Percentiles rank a stretch among this genome's conserved stretches.
Conservation (phyloP, 2,888 invertebrate genomes). For the Sesamia inferens region DNA sequence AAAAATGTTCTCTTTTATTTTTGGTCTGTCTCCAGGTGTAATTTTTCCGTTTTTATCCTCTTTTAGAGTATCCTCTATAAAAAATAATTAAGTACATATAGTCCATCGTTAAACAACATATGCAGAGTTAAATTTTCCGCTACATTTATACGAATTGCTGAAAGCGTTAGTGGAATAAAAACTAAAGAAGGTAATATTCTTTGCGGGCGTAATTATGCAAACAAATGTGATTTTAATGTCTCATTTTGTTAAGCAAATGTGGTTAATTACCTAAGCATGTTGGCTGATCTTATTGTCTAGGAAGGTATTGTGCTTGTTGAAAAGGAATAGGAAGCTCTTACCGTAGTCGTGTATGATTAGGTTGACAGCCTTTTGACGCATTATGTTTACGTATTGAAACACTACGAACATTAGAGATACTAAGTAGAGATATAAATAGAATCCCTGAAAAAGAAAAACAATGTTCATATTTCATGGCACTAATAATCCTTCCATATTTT, state of each 20-base stretch:
- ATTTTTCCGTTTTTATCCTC: conserved; percentile 81
- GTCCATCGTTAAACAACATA: conserved; percentile 71
- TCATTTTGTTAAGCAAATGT: conserved; percentile 88
- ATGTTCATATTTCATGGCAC: background rate
- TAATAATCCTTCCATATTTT: background rate
- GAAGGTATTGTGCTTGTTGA: conserved; percentile 57
- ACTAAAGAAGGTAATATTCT: conserved; percentile 86
- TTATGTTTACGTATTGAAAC: conserved; percentile 92
- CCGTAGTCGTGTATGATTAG: conserved; percentile 89
- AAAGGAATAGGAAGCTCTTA: conserved; percentile 69
- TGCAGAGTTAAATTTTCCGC: conserved; percentile 72
- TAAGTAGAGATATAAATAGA: conserved; percentile 95
- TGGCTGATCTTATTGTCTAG: conserved; percentile 60
- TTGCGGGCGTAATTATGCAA: conserved; percentile 87
- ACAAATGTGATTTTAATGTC: conserved; percentile 89
- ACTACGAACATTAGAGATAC: conserved; percentile 94
- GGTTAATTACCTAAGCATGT: conserved; percentile 80
- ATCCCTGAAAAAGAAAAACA: conserved; percentile 90
- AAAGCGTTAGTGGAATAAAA: conserved; percentile 84
- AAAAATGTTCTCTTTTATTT: conserved; percentile 82
- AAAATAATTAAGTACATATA: conserved; percentile 63
- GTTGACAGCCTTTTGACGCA: conserved; percentile 91
- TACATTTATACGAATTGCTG: conserved; percentile 79
- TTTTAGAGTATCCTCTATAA: conserved; percentile 79
- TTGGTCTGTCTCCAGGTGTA: conserved; percentile 78